phyloP scores from a whole-genome alignment of 2,113 vertebrate species.

The Hyperoodon ampullatus region DNA sequence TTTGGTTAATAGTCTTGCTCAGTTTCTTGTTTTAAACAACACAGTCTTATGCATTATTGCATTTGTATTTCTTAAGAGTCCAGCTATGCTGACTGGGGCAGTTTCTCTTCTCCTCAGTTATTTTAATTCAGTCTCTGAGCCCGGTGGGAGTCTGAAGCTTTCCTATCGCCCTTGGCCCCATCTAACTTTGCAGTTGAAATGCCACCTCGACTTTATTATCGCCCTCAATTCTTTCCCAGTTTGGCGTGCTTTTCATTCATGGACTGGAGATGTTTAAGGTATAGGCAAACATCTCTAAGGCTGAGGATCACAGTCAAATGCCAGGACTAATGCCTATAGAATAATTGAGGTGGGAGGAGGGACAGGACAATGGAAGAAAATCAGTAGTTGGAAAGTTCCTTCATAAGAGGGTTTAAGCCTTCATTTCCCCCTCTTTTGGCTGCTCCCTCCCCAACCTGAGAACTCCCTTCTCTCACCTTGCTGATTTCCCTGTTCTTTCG shows the following conservation, averaged over 20 bases:
- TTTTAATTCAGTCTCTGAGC: neutral
- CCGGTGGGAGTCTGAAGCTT: neutral
- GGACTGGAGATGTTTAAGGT: neutral
- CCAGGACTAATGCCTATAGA: neutral
- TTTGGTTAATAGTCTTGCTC: conserved; percentile 55
- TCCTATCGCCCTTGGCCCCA: neutral
- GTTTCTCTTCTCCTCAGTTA: neutral
- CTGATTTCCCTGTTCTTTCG: neutral
- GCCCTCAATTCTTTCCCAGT: neutral
- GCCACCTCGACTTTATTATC: neutral
- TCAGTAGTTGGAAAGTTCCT: neutral
- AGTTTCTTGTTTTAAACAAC: conserved; percentile 41
- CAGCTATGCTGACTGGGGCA: conserved; percentile 1
- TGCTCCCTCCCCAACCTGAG: neutral
- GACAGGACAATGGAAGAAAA: neutral
- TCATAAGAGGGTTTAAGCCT: neutral
- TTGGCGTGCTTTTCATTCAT: neutral
- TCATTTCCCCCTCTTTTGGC: neutral
- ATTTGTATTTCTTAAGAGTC: conserved; percentile 58
- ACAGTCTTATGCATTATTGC: neutral
- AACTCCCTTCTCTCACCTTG: neutral
- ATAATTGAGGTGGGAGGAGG: neutral
- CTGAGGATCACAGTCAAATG: neutral
- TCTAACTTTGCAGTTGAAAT: neutral
- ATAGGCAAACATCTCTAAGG: neutral